These are phyloP conservation scores for Echinarachnius parma DNA, from an alignment of 53 echinoderm and acorn worm species.

Conservation along the genomic window DNA sequence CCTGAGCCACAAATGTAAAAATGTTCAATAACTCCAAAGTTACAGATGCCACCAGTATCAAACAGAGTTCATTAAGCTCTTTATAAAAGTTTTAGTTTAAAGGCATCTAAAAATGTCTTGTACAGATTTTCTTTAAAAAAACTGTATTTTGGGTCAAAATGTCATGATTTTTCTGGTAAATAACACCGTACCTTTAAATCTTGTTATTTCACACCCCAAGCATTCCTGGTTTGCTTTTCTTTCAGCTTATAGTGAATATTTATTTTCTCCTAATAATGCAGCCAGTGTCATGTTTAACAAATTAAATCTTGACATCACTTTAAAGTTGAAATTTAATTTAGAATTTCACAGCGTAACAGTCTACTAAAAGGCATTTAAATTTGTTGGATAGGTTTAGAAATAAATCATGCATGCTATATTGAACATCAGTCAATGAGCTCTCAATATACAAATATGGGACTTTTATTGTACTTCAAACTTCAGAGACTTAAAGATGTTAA, in stretches of 20 bases:
- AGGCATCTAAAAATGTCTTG: slow-evolving; percentile 9
- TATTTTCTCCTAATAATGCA: slow-evolving; percentile 16
- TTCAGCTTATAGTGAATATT: slow-evolving; percentile 3
- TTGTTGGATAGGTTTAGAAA: slow-evolving; percentile 13
- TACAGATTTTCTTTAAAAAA: slow-evolving; percentile 14
- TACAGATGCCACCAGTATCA: slow-evolving; percentile 11
- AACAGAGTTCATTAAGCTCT: slow-evolving; percentile 14
- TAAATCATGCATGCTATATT: slow-evolving; percentile 11
- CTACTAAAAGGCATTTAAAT: slow-evolving; percentile 11
- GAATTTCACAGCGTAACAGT: slow-evolving; percentile 8
- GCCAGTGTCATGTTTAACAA: slow-evolving; percentile 11
- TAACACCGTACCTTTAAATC: slow-evolving; percentile 9
- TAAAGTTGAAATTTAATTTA: slow-evolving; percentile 10
- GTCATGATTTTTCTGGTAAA: slow-evolving; percentile 14
- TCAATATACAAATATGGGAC: slow-evolving; percentile 10
- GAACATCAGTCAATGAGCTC: slow-evolving; percentile 8
- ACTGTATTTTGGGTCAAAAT: slow-evolving; percentile 14
- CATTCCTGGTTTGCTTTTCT: slow-evolving; percentile 13
- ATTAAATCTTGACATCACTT: slow-evolving; percentile 10
- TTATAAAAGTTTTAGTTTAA: slow-evolving; percentile 3
- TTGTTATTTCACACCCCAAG: slow-evolving; percentile 9
- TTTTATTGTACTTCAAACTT: slow-evolving; percentile 7
- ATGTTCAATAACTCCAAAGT: slow-evolving; percentile 6
- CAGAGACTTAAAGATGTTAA: slow-evolving; percentile 10
- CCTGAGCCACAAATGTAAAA: slow-evolving; percentile 8